These are phyloP conservation scores for Daktulosphaira vitifoliae DNA, from an alignment of 1,140 invertebrate genomes.

Conservation along the genomic window DNA sequence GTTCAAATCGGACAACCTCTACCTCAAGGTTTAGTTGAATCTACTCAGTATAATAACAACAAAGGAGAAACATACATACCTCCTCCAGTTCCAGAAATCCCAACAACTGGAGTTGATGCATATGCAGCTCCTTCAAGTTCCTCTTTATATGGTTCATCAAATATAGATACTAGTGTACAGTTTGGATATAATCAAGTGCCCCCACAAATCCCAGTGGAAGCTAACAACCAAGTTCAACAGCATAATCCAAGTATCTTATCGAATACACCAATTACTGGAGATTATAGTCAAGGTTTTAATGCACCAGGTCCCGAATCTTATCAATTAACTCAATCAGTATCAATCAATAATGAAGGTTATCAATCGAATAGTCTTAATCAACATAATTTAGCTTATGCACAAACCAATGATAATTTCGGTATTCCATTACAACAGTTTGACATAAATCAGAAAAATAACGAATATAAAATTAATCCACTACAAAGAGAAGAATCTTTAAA, in stretches of 20 bases:
- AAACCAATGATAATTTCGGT: not conserved
- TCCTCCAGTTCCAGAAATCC: conserved; percentile 52
- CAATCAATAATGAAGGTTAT: not conserved
- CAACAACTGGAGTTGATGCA: conserved; percentile 34
- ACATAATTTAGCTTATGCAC: not conserved
- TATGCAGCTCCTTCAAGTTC: conserved; percentile 13
- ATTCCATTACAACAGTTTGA: conserved; percentile 2
- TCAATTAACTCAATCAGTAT: conserved; percentile 14
- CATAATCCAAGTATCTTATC: not conserved
- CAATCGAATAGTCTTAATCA: not conserved
- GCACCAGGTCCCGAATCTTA: conserved; percentile 8
- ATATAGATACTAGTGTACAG: not conserved
- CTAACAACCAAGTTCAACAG: not conserved
- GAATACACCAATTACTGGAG: not conserved
- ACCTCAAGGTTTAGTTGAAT: conserved; percentile 55
- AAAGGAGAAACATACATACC: conserved; percentile 53
- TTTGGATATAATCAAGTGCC: not conserved
- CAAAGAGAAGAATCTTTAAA: not conserved
- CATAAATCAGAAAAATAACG: conserved; percentile 6
- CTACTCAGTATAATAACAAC: conserved; percentile 46
- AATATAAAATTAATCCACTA: not conserved
- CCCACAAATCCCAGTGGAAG: not conserved
- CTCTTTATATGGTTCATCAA: not conserved
- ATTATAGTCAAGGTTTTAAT: not conserved
- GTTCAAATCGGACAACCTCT: conserved; percentile 60